A percentile compares a stretch with the other conserved stretches of the same genome.
These are phyloP conservation scores for Otus sunia DNA, from an alignment of 2,113 vertebrate species.

Conservation along the genomic window DNA sequence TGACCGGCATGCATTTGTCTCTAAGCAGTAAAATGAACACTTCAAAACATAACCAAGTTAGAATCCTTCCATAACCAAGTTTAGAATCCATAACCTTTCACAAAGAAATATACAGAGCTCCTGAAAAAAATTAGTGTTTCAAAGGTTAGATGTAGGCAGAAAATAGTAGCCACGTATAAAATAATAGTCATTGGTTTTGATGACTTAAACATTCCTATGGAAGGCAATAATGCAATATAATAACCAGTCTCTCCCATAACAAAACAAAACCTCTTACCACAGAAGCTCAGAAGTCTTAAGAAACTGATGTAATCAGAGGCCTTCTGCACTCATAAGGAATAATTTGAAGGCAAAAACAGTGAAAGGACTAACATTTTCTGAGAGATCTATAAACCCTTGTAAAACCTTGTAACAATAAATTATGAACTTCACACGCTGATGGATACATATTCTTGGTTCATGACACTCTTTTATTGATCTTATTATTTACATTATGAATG, in stretches of 20 bases:
- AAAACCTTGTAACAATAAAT: not conserved
- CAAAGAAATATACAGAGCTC: not conserved
- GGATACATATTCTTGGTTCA: not conserved
- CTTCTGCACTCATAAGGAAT: not conserved
- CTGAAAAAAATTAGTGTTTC: not conserved
- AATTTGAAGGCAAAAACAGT: not conserved
- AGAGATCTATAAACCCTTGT: not conserved
- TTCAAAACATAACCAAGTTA: slow-evolving; percentile 7
- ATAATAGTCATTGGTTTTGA: not conserved
- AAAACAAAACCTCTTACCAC: not conserved
- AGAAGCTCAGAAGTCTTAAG: not conserved
- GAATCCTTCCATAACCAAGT: no score
- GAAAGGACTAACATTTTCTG: not conserved
- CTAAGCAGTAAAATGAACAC: not conserved
- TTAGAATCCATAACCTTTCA: not conserved
- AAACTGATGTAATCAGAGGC: not conserved
- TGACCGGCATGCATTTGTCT: not conserved
- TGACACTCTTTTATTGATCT: not conserved
- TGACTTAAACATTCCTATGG: not conserved
- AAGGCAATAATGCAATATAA: not conserved
- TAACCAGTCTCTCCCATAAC: not conserved
- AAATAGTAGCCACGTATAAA: not conserved
- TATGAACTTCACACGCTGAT: not conserved
- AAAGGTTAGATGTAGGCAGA: not conserved
- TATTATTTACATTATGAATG: not conserved